Evolutionary conservation across 2,113 vertebrate genomes (phyloP).

Genomic region (Nesospiza acunhae): DNA sequence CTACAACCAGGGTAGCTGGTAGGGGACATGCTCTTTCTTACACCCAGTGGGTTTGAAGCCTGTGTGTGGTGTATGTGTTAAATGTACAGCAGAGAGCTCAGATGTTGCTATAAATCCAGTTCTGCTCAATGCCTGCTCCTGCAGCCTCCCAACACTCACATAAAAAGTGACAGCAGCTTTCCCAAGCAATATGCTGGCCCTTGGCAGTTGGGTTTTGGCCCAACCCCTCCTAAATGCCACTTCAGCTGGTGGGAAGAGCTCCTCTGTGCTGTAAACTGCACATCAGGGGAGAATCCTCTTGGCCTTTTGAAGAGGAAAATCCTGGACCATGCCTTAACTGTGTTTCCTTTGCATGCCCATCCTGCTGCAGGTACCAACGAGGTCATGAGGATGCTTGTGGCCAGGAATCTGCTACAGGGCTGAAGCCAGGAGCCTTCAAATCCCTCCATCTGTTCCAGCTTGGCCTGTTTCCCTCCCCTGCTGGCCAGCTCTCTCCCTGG

Average conservation of each 20-base stretch:
- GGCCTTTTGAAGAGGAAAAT: background rate
- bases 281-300: background rate
- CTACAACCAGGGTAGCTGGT: background rate
- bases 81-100: background rate
- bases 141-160: background rate
- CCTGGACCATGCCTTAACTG: background rate
- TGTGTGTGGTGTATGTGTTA: background rate
- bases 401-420: slow-evolving; percentile 82
- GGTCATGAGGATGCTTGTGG: slow-evolving; percentile 95
- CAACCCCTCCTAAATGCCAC: background rate
- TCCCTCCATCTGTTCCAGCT: background rate
- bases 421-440: slow-evolving; percentile 15
- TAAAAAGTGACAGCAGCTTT: background rate
- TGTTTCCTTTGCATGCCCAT: background rate
- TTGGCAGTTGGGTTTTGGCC: background rate
- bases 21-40: background rate
- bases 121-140: background rate
- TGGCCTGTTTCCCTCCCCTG: background rate
- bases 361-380: slow-evolving; percentile 89
- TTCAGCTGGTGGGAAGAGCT: background rate
- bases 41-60: background rate
- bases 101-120: background rate
- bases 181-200: background rate
- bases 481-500: background rate
- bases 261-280: background rate